Evolutionary conservation across 2,888 invertebrate species (phyloP), one percentile per base, ranked within the genome.

Genomic region (Leptopilina drosophilae): DNA sequence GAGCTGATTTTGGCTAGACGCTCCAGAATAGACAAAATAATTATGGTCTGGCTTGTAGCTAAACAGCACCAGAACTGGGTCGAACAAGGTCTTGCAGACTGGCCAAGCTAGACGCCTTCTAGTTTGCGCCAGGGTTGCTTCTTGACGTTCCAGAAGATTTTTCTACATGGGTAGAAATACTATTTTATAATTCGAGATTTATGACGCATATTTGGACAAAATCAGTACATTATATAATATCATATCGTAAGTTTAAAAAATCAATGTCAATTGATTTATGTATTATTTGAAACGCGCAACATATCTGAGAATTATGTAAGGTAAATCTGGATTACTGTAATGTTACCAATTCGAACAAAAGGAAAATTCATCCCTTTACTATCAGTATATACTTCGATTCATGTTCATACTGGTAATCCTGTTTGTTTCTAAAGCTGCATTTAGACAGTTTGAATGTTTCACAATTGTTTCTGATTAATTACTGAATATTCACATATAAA

Each of bases 241-340:
- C 5, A 33, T 33, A 5, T 20, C 33, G n/a, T 9, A 15, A 15
- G 9, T 62, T 62, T 1, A 2, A 62, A n/a, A 15, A 62, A 15
- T 62, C 62, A 7, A 62, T 20, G 15, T 15, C 3, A 59, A 59
- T 59, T n/a, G 59, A 59, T 59, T 14, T 0, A 1, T n/a, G n/a
- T 59, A n/a, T 59, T 59, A n/a, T 59, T 59, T 7, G 20, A 62
- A 62, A 62, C 62, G 15, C 15, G 62, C 62, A 20, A n/a, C 59
- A 59, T 20, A 0, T 20, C 5, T 62, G 62, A 62, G 20, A 62
- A 62, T 62, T 62, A 62, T 59, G 14, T 62, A 62, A 62, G 62
- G n/a, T 20, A 62, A 62, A 62, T 62, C 62, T 20, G 62, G 62
- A 62, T 62, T 62, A 62, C n/a, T 62, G 62, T 62, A 62, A 62